Base-by-base conservation (phyloP, 2,113 vertebrate species). In the Hyperopisus bebe region DNA sequence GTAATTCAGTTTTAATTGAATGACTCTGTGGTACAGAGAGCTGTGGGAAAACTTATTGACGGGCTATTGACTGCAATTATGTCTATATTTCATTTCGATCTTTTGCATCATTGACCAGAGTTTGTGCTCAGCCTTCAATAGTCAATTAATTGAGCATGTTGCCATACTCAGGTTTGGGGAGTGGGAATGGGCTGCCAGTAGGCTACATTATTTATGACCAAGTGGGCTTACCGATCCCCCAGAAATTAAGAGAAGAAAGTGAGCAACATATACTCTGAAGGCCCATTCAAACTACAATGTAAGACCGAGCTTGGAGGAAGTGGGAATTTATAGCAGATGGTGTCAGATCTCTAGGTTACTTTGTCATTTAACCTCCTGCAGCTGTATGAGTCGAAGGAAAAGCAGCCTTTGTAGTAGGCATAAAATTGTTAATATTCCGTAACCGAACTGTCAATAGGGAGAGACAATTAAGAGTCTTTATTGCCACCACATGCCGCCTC, bases 361-460 rank as follows among this genome's bases (percentile, higher is more conserved):
- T 90, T 91, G 93, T 92, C 94, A 93, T 95, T 94, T 97, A 96
- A 97, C 96, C 97, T 96, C 96, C 96, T 95, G 94, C 97, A 98
- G 96, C 97, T 97, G 97, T 95, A 95, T 94, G 90, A 89, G 95
- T 93, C 6, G 91, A 93, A 92, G 93, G 95, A 93, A 96, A 93
- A 93, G 92, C 24, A 91, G 91, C 92, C 91, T 66, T 89, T 90
- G 91, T 92, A 93, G 92, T 92, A 92, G 92, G 91, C 92, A 96
- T 94, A 96, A 97, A 97, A 95, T 95, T 95, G 90, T 93, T 98
- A 98, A 99, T 93, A 93, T 89, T 93, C 97, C 97, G 91, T 97
- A 96, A 95, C 97, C 92, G 90, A 94, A 93, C 93, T 91, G 95
- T 95, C 96, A 95, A 94, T 95, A 92, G 95, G 92, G 94, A 92